Evolutionary conservation across 1,140 invertebrate genomes (phyloP).

Genomic region (Neelides sp.): DNA sequence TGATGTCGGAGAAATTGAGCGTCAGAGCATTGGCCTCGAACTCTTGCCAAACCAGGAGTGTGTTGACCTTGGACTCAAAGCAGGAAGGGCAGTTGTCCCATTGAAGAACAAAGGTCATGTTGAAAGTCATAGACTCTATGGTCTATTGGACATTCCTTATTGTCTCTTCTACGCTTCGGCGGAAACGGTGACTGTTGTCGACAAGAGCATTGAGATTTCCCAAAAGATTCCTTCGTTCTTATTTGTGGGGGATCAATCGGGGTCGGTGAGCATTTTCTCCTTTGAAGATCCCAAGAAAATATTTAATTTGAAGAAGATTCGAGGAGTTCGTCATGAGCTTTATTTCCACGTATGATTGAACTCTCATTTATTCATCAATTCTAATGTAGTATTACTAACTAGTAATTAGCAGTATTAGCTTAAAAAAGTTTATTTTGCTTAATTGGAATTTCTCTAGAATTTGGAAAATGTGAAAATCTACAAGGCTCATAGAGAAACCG

Average conservation of each 20-base stretch:
- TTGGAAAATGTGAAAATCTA: constrained; percentile 12
- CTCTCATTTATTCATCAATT: background rate
- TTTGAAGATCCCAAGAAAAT: constrained; percentile 13
- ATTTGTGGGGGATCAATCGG: constrained; percentile 21
- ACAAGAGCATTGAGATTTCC: constrained; percentile 8
- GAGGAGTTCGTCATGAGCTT: constrained; percentile 19
- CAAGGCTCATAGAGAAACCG: constrained; percentile 15
- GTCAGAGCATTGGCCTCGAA: constrained; percentile 20
- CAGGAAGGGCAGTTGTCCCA: constrained; percentile 7
- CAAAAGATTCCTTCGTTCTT: constrained; percentile 3
- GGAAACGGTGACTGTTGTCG: background rate
- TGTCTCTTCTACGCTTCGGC: constrained; percentile 16
- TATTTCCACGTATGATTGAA: background rate
- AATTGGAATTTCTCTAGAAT: background rate
- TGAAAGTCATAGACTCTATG: constrained; percentile 24
- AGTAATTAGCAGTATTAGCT: background rate
- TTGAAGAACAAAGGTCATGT: constrained; percentile 23
- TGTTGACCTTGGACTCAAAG: constrained; percentile 7
- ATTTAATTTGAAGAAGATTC: constrained; percentile 17
- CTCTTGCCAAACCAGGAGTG: constrained; percentile 21
- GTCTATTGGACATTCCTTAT: constrained; percentile 14
- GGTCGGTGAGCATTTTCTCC: constrained; percentile 20
- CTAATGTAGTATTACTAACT: too few species aligned
- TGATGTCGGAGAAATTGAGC: constrained; percentile 28
- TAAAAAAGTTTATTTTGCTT: background rate